phyloP scores from a whole-genome alignment of 2,113 vertebrate genomes.

The Oxyura jamaicensis region DNA sequence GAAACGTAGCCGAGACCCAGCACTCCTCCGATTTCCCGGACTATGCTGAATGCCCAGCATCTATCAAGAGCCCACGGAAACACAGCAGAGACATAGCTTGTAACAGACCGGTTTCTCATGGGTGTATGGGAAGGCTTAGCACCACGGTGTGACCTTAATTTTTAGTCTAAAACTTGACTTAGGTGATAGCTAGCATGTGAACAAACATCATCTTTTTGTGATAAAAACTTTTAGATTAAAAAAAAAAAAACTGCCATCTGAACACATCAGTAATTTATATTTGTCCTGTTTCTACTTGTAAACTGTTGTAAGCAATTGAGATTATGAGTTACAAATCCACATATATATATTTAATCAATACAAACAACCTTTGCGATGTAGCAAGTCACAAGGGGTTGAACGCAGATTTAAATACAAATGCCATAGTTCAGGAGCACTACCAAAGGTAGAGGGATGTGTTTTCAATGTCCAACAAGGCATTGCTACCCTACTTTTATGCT shows the following conservation, averaged over 20 bases:
- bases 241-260: background rate
- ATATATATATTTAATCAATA: background rate
- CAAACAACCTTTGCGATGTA: background rate
- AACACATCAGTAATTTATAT: background rate
- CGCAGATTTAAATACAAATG: background rate
- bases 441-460: background rate
- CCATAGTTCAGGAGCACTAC: background rate
- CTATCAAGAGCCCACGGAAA: background rate
- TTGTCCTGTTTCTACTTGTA: background rate
- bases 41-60: accelerated
- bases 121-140: accelerated
- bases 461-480: background rate
- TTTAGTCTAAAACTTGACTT: background rate
- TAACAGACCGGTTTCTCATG: background rate
- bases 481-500: background rate
- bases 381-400: background rate
- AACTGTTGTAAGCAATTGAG: background rate
- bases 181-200: background rate
- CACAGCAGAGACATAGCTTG: accelerated
- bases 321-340: background rate
- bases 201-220: background rate
- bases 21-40: background rate
- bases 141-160: accelerated
- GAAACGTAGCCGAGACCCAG: background rate
- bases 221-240: background rate